A percentile compares a stretch with the other conserved stretches of the same genome.
Conservation (phyloP, 2,797 vertebrate species). For the Platyrinchus mystaceus region DNA sequence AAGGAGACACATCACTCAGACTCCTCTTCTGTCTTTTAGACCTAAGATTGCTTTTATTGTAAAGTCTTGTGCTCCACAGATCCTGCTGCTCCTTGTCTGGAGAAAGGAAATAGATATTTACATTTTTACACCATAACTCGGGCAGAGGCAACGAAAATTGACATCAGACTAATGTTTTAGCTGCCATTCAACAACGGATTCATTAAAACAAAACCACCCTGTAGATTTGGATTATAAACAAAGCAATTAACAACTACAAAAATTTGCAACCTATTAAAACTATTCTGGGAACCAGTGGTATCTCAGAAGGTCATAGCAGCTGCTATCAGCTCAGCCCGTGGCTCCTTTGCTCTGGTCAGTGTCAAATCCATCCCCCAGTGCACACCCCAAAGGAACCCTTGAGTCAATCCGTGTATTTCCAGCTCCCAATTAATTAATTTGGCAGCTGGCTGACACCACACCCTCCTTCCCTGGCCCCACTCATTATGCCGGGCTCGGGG, state of each 20-base stretch:
- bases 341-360: conserved; percentile 28
- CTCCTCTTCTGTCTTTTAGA: neutral
- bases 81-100: neutral
- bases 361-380: neutral
- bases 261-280: conserved; percentile 20
- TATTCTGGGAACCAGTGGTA: conserved; percentile 4
- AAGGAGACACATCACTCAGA: fast-evolving
- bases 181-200: neutral
- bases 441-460: conserved; percentile 47
- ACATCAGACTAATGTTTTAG: neutral
- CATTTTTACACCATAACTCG: neutral
- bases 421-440: conserved; percentile 46
- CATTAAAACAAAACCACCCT: neutral
- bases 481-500: neutral
- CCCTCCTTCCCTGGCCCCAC: neutral
- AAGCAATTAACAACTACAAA: conserved; percentile 9
- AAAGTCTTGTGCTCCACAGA: neutral
- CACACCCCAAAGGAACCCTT: neutral
- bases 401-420: conserved; percentile 1
- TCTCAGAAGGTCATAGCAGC: conserved; percentile 33
- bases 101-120: neutral
- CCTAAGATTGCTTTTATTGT: neutral
- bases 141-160: neutral
- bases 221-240: conserved; percentile 33
- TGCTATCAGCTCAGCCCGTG: neutral